phyloP scores from a whole-genome alignment of 2,888 invertebrate species.

The Drosophila testacea region DNA sequence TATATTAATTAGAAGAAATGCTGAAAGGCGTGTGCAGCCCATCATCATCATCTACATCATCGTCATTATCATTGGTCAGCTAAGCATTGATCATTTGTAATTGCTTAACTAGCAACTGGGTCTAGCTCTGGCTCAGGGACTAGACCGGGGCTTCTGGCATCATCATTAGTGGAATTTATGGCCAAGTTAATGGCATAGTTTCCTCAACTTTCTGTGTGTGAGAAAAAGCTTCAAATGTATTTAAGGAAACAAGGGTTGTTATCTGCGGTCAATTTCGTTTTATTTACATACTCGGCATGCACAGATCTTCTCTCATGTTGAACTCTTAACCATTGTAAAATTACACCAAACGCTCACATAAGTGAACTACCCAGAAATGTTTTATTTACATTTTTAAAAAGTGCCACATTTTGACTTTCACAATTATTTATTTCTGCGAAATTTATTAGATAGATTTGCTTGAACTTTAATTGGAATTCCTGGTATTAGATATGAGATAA shows the following conservation, averaged over 20 bases:
- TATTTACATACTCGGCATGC: slow-evolving; percentile 11
- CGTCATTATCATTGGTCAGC: slow-evolving; percentile 20
- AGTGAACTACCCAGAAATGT: no score
- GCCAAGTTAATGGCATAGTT: slow-evolving; percentile 67
- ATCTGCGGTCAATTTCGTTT: slow-evolving; percentile 19
- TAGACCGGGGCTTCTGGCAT: slow-evolving; percentile 17
- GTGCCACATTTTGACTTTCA: no score
- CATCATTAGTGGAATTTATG: slow-evolving; percentile 68
- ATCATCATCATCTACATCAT: slow-evolving; percentile 11
- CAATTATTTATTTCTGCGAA: no score
- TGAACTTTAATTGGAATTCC: no score
- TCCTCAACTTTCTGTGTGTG: slow-evolving; percentile 29
- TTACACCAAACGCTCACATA: no score
- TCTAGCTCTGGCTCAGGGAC: neutral
- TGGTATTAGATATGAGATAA: no score
- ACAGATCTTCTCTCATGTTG: neutral
- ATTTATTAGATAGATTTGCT: no score
- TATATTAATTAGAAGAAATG: slow-evolving; percentile 67
- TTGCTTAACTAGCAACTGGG: slow-evolving; percentile 4
- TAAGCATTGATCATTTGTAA: slow-evolving; percentile 44
- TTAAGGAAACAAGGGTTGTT: slow-evolving; percentile 25
- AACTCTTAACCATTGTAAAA: no score
- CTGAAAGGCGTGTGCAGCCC: slow-evolving; percentile 25
- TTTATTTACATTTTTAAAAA: no score
- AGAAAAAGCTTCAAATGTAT: slow-evolving; percentile 45